phyloP scores from a whole-genome alignment of 2,113 vertebrate species.

The Fregetta grallaria region DNA sequence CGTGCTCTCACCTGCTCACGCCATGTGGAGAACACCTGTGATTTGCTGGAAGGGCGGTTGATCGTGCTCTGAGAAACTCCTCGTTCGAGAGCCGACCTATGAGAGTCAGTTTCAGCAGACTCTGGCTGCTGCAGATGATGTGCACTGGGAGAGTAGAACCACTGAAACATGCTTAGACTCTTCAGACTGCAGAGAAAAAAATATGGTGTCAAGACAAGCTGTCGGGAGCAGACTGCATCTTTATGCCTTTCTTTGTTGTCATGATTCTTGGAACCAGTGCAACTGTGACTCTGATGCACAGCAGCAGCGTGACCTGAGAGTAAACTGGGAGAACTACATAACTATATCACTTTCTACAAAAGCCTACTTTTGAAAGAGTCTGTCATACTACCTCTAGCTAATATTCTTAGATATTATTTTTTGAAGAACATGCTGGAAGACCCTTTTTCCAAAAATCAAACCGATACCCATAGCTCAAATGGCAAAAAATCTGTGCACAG shows the following conservation, averaged over 20 bases:
- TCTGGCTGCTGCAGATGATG: not conserved
- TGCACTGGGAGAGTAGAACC: not conserved
- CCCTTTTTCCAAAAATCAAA: not conserved
- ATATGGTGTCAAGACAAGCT: not conserved
- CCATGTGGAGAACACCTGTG: conserved; percentile 37
- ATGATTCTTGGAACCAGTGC: rapidly evolving
- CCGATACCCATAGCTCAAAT: not conserved
- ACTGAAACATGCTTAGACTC: not conserved
- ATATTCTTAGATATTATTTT: not conserved
- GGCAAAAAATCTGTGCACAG: not conserved
- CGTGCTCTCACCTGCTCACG: not conserved
- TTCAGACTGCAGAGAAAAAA: not conserved
- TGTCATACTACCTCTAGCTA: not conserved
- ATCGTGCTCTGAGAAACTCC: not conserved
- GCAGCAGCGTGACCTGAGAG: not conserved
- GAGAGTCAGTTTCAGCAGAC: not conserved
- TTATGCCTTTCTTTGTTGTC: not conserved
- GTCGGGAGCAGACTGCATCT: not conserved
- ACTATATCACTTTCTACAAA: not conserved
- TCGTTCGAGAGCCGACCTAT: not conserved
- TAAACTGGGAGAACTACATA: not conserved
- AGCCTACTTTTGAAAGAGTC: not conserved
- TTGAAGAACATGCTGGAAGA: not conserved
- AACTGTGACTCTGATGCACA: not conserved
- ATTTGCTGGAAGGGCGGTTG: not conserved